Conservation (phyloP, 2,888 invertebrate genomes). For the Stegana nigrithorax region DNA sequence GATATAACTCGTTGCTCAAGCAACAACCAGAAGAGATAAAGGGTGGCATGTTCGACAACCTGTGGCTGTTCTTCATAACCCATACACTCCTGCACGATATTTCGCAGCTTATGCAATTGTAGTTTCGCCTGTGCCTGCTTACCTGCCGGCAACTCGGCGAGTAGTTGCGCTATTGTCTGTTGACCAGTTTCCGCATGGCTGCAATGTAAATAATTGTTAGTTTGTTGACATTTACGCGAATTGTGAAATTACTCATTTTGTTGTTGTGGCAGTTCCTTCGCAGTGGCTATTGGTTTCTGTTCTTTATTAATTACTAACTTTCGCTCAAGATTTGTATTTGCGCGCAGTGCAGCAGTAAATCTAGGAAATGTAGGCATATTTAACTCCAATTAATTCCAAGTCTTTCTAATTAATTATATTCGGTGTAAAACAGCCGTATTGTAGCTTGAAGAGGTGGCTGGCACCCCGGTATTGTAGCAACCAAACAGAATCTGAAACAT, state of each 20-base stretch:
- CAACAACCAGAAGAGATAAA: conserved; percentile 74
- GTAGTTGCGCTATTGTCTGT: conserved; percentile 49
- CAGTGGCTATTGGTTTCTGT: conserved; percentile 22
- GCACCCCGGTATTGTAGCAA: too few relatives aligned
- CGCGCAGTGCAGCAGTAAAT: conserved; percentile 75
- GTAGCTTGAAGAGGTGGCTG: too few relatives aligned
- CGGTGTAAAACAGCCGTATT: too few relatives aligned
- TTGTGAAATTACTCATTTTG: conserved; percentile 43
- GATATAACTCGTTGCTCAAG: conserved; percentile 72
- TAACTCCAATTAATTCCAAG: too few relatives aligned
- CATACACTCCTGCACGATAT: conserved; percentile 67
- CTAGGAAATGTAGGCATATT: conserved; percentile 70
- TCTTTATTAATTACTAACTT: conserved; percentile 16
- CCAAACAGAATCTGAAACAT: too few relatives aligned
- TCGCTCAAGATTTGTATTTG: conserved; percentile 72
- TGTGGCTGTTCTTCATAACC: conserved; percentile 72
- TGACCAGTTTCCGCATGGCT: conserved; percentile 30
- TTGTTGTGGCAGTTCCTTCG: conserved; percentile 30
- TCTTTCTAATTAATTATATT: too few relatives aligned
- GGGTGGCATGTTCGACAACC: conserved; percentile 74
- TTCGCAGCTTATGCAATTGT: conserved; percentile 63
- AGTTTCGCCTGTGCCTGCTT: conserved; percentile 51
- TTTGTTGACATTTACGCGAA: conserved; percentile 30
- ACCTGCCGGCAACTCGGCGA: conserved; percentile 43
- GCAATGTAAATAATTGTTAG: conserved; percentile 8